Conservation (phyloP, 2,888 invertebrate species). For the Halocaridina rubra region DNA sequence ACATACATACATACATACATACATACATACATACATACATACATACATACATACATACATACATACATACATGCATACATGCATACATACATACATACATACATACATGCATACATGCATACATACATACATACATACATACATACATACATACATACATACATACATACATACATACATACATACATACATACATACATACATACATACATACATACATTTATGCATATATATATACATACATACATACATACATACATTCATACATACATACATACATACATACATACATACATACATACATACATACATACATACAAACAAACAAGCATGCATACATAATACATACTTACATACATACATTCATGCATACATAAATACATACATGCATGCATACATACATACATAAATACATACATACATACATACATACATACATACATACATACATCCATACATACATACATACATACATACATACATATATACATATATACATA, state of each 20-base stretch:
- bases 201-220: too few relatives aligned
- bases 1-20: too few relatives aligned
- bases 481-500: neutral
- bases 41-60: too few relatives aligned
- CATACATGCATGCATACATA: slow-evolving; percentile 22
- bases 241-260: neutral
- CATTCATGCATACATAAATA: neutral
- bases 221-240: too few relatives aligned
- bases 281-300: slow-evolving; percentile 9
- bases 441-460: neutral
- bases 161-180: too few relatives aligned
- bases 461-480: neutral
- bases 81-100: too few relatives aligned
- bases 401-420: slow-evolving; percentile 30
- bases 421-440: slow-evolving; percentile 20
- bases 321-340: slow-evolving; percentile 16
- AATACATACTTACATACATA: slow-evolving; percentile 17
- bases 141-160: too few relatives aligned
- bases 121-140: too few relatives aligned
- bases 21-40: too few relatives aligned
- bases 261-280: neutral
- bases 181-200: too few relatives aligned
- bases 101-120: too few relatives aligned
- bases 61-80: too few relatives aligned
- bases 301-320: slow-evolving; percentile 12